Evolutionary conservation across 2,113 vertebrate genomes (phyloP), one percentile per base, ranked within the genome.

Genomic region (Phocoena phocoena): DNA sequence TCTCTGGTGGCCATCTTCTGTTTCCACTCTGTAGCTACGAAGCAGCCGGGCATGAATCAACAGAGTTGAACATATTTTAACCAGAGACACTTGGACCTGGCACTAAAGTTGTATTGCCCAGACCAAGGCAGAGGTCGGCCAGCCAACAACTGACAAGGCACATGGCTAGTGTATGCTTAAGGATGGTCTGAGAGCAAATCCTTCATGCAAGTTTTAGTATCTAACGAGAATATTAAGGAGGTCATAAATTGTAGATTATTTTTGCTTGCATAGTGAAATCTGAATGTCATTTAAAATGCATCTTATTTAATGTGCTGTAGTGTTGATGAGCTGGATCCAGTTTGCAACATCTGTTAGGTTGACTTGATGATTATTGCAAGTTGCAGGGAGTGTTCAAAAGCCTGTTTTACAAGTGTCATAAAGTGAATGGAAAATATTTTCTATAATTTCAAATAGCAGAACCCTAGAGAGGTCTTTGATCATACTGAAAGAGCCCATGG

Each of bases 31-130:
- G 82, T 89, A 89, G 88, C 71, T 90, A 85, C 70, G 60, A 80
- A 82, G 47, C 73, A 96, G 65, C 83, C 90, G 76, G 95, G 53
- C 58, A 92, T 96, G 92, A 96, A 93, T 97, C 97, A 97, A 70
- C 93, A 86, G 63, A 93, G 74, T 14, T 81, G 83, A 92, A 97
- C 67, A 55, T 97, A 67, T 89, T 97, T 97, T 87, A 97, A 95
- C 67, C 73, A 86, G 90, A 89, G 74, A 93, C 71, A 53, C 55
- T 85, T 95, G 84, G 82, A 93, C 58, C 47, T 63, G 92, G 89
- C 67, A 53, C 23, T 50, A 36, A 80, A 74, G 71, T 90, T 76
- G 11, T 90, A 60, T 70, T 71, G 82, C 38, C 15, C 31, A 41
- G 65, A 67, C 11, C 26, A 58, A 79, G 82, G 38, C 18, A 71